Conservation (phyloP, 1,140 invertebrate genomes). For the Popillia japonica region DNA sequence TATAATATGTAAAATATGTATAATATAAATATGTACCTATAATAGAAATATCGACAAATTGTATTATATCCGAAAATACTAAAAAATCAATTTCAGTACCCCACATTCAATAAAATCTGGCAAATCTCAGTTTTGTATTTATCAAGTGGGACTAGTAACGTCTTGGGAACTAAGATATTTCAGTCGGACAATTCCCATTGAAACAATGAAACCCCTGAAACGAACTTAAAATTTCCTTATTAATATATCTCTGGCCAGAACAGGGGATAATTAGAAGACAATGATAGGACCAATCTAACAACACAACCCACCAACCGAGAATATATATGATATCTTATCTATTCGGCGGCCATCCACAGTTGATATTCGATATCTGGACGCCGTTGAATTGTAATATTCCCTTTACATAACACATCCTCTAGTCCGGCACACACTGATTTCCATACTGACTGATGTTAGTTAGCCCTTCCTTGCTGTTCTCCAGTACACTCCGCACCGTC, state of each 20-base stretch:
- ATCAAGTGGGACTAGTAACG: constrained; percentile 1
- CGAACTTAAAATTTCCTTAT: constrained; percentile 33
- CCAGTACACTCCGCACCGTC: constrained; percentile 25
- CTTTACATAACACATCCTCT: constrained; percentile 50
- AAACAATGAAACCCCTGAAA: constrained; percentile 27
- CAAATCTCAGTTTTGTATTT: neutral
- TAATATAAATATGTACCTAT: too few relatives aligned
- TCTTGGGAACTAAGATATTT: constrained; percentile 24
- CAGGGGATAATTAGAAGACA: constrained; percentile 33
- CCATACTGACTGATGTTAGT: constrained; percentile 56
- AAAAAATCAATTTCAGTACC: too few relatives aligned
- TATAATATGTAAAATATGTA: too few relatives aligned
- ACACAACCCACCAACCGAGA: constrained; percentile 32
- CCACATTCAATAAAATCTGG: too few relatives aligned
- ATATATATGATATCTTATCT: constrained; percentile 35
- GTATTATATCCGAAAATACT: too few relatives aligned
- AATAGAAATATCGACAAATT: too few relatives aligned
- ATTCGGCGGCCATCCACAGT: constrained; percentile 25
- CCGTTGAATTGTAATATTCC: constrained; percentile 44
- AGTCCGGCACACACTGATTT: constrained; percentile 53
- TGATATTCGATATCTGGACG: constrained; percentile 34
- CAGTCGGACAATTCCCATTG: constrained; percentile 21
- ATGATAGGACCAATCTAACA: constrained; percentile 35
- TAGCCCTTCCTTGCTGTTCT: constrained; percentile 51
- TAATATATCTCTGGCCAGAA: constrained; percentile 33